Evolutionary conservation across 2,888 invertebrate genomes (phyloP).

Genomic region (Amphipoea lucens): DNA sequence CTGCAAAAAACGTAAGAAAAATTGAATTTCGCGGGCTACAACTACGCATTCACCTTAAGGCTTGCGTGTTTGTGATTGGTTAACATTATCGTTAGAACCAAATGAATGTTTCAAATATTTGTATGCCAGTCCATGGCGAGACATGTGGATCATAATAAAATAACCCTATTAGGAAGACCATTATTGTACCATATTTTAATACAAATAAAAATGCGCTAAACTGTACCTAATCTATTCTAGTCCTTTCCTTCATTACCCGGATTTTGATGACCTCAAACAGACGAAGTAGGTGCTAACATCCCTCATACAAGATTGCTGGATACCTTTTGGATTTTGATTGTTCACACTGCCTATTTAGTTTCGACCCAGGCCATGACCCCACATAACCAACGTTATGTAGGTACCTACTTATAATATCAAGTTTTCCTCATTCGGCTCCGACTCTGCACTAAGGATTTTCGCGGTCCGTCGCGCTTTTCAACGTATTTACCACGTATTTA

Average conservation of each 20-base stretch:
- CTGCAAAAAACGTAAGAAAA: too few species aligned
- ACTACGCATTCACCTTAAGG: too few species aligned
- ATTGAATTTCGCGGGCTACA: too few species aligned
- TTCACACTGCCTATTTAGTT: not conserved
- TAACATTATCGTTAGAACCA: not conserved
- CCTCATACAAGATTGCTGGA: not conserved
- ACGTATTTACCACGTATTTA: not conserved
- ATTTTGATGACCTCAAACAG: not conserved
- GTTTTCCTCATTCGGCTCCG: slow-evolving; percentile 34
- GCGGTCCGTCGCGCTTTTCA: not conserved
- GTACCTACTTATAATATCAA: slow-evolving; percentile 7
- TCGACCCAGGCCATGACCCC: slow-evolving; percentile 10
- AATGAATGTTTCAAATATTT: not conserved
- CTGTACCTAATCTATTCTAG: not conserved
- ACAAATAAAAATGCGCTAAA: not conserved
- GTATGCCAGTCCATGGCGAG: not conserved
- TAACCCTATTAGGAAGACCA: not conserved
- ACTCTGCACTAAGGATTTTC: slow-evolving; percentile 5
- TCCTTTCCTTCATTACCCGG: not conserved
- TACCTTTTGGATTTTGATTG: not conserved
- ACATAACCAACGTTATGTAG: not conserved
- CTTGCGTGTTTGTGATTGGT: not conserved
- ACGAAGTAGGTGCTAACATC: too few species aligned
- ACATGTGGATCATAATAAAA: too few species aligned
- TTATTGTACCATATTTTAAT: not conserved